phyloP scores from a whole-genome alignment of 2,113 vertebrate genomes.

The Neolamprologus modestus region DNA sequence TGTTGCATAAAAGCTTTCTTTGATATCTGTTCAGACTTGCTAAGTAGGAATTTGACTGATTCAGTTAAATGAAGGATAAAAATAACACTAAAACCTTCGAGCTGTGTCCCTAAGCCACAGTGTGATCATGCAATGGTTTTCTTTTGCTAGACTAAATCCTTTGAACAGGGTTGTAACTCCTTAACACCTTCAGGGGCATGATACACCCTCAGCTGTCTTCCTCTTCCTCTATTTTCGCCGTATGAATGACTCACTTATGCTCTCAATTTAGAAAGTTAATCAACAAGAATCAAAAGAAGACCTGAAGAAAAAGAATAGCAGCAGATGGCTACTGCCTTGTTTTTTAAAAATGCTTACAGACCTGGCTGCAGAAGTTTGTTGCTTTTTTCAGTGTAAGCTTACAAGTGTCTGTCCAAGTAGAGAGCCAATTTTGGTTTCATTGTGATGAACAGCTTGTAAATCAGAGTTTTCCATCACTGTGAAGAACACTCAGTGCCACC shows the following conservation, averaged over 20 bases:
- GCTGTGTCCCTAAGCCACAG: background rate
- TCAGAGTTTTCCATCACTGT: background rate
- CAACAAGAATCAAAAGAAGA: slow-evolving; percentile 4
- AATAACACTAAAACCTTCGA: background rate
- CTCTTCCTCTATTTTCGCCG: slow-evolving; percentile 7
- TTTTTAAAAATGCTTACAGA: background rate
- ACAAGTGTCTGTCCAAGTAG: background rate
- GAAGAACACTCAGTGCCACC: background rate
- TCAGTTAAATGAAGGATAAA: background rate
- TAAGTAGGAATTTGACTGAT: background rate
- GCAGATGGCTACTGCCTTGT: slow-evolving; percentile 25
- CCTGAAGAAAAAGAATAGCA: slow-evolving; percentile 8
- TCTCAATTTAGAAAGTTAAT: slow-evolving; percentile 42
- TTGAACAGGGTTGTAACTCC: background rate
- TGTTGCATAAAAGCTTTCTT: background rate
- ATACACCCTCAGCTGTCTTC: background rate
- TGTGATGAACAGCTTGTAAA: background rate
- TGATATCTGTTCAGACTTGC: background rate
- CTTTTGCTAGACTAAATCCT: background rate
- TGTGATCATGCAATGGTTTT: background rate
- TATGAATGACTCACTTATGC: slow-evolving; percentile 31
- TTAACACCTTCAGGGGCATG: slow-evolving; percentile 15
- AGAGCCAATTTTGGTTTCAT: background rate
- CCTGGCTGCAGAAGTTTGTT: background rate
- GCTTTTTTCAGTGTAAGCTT: background rate